phyloP scores from a whole-genome alignment of 2,113 vertebrate genomes.

The Bambusicola thoracicus region DNA sequence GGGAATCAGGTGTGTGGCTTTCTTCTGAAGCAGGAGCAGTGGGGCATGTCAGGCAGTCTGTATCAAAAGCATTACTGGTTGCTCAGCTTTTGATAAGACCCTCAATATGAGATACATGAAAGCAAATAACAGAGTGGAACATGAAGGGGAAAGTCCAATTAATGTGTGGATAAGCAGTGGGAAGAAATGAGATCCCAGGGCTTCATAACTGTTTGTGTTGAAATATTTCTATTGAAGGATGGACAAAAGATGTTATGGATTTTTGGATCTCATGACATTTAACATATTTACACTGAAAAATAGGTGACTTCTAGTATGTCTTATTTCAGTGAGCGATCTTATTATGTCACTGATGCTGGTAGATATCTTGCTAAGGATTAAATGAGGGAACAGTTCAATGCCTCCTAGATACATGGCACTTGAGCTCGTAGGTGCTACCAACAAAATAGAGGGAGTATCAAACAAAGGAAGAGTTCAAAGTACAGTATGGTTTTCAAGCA shows the following conservation, averaged over 20 bases:
- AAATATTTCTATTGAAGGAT: not conserved
- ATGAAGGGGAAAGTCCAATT: not conserved
- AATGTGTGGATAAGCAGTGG: not conserved
- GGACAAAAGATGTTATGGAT: not conserved
- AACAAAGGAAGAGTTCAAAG: not conserved
- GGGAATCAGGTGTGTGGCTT: not conserved
- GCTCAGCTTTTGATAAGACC: not conserved
- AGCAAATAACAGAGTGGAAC: not conserved
- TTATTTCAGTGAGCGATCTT: not conserved
- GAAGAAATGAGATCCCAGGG: not conserved
- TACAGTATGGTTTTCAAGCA: not conserved
- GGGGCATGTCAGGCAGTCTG: rapidly evolving
- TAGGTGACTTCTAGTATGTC: not conserved
- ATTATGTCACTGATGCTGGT: not conserved
- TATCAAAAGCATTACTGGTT: not conserved
- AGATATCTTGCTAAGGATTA: not conserved
- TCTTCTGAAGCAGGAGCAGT: not conserved
- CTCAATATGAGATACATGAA: not conserved
- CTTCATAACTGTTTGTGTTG: not conserved
- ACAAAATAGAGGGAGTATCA: not conserved
- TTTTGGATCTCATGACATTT: not conserved
- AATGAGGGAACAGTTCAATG: not conserved
- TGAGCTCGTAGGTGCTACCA: not conserved
- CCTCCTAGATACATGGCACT: not conserved
- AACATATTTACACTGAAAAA: not conserved